phyloP scores from a whole-genome alignment of 2,888 invertebrate species.

The Sicus ferrugineus region DNA sequence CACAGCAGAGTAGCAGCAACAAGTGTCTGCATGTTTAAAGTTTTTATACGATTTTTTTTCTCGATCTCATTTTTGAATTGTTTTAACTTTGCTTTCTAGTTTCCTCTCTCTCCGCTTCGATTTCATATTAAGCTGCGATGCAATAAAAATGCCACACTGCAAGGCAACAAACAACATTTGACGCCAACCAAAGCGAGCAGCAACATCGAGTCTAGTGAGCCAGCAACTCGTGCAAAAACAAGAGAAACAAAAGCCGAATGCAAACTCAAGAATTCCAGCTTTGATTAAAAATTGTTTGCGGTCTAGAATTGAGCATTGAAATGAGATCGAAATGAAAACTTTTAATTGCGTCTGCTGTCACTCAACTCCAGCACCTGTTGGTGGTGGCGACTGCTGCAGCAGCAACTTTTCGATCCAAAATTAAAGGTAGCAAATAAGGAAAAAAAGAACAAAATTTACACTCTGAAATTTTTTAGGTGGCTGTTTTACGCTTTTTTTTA shows the following conservation, averaged over 20 bases:
- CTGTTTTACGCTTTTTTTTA: no score
- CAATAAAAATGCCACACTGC: neutral
- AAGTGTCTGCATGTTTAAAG: neutral
- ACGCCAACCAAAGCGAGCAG: constrained; percentile 10
- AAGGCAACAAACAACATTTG: constrained; percentile 13
- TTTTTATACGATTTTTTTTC: neutral
- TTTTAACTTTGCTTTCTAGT: neutral
- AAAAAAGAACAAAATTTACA: no score
- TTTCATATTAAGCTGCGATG: neutral
- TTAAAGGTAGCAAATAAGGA: no score
- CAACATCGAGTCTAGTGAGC: no score
- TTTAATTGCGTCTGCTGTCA: no score
- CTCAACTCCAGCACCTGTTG: no score
- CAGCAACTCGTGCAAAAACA: constrained; percentile 1
- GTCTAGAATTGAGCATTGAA: no score
- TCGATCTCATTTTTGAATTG: neutral
- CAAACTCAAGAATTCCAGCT: neutral
- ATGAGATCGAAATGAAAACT: no score
- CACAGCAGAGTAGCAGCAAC: neutral
- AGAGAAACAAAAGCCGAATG: neutral
- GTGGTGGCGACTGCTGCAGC: no score
- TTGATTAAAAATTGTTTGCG: constrained; percentile 10
- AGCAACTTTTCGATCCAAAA: no score
- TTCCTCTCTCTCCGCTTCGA: neutral
- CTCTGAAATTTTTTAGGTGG: no score